phyloP scores from a whole-genome alignment of 1,140 invertebrate genomes.

The Argopecten irradians region DNA sequence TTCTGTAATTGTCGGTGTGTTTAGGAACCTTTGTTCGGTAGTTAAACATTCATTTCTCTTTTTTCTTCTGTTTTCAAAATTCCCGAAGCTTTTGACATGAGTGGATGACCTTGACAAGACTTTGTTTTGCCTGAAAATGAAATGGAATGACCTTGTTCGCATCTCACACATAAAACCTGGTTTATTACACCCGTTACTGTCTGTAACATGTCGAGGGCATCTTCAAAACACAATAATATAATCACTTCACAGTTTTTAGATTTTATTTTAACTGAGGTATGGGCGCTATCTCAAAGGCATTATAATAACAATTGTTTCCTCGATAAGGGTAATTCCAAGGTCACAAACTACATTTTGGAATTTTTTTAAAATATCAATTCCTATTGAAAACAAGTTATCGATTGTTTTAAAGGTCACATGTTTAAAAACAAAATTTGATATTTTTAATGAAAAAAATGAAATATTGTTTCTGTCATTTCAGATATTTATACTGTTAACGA shows the following conservation, averaged over 20 bases:
- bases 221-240: not conserved
- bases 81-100: too few relatives aligned
- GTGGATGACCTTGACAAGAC: not conserved
- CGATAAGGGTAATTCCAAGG: not conserved
- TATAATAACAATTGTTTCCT: not conserved
- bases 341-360: not conserved
- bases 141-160: not conserved
- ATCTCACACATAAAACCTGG: not conserved
- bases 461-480: too few relatives aligned
- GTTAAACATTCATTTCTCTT: too few relatives aligned
- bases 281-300: not conserved
- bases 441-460: too few relatives aligned
- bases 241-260: not conserved
- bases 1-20: too few relatives aligned
- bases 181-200: conserved; percentile 1
- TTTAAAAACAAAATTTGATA: too few relatives aligned
- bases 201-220: not conserved
- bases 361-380: too few relatives aligned
- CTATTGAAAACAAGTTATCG: too few relatives aligned
- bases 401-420: too few relatives aligned
- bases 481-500: too few relatives aligned
- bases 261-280: not conserved
- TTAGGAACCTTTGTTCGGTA: too few relatives aligned
- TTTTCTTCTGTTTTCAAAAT: too few relatives aligned
- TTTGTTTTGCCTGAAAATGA: not conserved